Percentiles rank a stretch among this genome's conserved stretches.
Conservation (phyloP, 2,888 invertebrate genomes). For the Nasonia oneida region DNA sequence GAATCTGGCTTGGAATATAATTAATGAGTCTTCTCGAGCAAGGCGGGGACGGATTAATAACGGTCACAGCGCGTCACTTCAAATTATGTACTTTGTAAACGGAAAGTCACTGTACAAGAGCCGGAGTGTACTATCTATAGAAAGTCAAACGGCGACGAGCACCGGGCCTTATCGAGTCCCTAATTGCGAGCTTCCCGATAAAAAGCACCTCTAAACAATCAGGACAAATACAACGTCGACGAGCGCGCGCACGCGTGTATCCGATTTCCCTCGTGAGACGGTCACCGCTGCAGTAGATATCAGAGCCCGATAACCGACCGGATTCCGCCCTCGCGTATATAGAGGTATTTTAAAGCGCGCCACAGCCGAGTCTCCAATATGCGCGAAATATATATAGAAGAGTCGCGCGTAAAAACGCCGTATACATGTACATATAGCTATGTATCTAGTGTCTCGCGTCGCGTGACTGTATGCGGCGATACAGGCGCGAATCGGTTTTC, state of each 20-base stretch:
- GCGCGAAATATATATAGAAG: neutral
- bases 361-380: neutral
- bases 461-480: neutral
- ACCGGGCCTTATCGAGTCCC: neutral
- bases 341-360: neutral
- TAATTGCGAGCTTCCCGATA: neutral
- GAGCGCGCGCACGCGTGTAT: neutral
- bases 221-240: neutral
- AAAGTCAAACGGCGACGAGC: too few species aligned
- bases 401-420: neutral
- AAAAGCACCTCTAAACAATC: neutral
- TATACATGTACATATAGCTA: neutral
- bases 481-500: constrained; percentile 30
- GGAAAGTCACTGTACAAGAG: too few species aligned
- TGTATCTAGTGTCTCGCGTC: neutral
- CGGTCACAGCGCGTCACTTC: too few species aligned
- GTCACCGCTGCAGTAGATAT: neutral
- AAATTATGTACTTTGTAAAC: too few species aligned
- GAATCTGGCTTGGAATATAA: neutral
- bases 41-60: neutral
- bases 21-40: neutral
- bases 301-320: neutral
- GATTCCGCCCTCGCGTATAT: neutral
- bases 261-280: neutral
- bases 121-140: too few species aligned